Base-by-base conservation (phyloP, 2,888 invertebrate species). In the Agrotis clavis region DNA sequence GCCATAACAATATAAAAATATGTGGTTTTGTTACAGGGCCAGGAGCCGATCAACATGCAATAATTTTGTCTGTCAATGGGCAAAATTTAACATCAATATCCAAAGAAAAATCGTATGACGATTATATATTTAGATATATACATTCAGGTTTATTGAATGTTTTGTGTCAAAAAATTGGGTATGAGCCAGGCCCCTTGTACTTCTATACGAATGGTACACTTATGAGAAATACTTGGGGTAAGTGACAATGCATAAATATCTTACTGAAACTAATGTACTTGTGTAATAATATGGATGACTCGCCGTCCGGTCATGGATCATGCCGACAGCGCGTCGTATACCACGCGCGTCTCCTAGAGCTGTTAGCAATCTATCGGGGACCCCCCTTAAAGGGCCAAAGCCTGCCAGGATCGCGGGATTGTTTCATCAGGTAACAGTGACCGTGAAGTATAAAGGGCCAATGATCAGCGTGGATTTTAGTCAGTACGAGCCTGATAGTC, bases 51-150 rank as follows among this genome's bases (percentile, higher is more conserved):
- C 1, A 35, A 48, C 61, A 35, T 14, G 48, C 16, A 1, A 2
- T 78, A 0, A 21, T 30, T n/a, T 14, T 77, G 4, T 56, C 0
- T 0, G 41, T 75, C 2, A 25, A 77, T 35, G 64, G 54, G 0
- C 77, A 77, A 25, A 47, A n/a, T 4, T 30, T 72, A 2, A 3
- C 41, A 65, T 6, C n/a, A 25, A 0, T 9, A 30, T 9, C 6
- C 3, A 67, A 3, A 0, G 11, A 76, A 0, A 1, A 2, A 0
- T 5, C 14, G 4, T 4, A 2, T 9, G 47, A 45, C 13, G 0
- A 41, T 16, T 74, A 64, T 16, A n/a, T 14, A 0, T 75, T 68
- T 25, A 68, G 18, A 14, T 77, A 53, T 25, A 35, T 61, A 14
- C 13, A 47, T 1, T 60, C 47, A 11, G 67, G 64, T 3, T 0